Evolutionary conservation across 2,113 vertebrate genomes (phyloP).

Genomic region (Nothobranchius kuhntae): DNA sequence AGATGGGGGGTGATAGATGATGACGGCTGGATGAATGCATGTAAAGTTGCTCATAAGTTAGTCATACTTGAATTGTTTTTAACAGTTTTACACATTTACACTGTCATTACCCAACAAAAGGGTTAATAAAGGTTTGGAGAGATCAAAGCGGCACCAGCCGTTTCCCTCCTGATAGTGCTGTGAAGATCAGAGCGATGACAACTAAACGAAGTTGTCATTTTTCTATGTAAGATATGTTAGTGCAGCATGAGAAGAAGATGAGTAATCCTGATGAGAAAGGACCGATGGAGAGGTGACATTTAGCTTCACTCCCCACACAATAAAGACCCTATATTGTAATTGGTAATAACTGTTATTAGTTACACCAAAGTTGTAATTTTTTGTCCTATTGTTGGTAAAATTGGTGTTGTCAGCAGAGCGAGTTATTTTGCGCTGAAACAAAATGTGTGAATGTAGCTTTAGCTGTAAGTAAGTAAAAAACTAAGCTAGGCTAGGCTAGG

Average conservation of each 20-base stretch:
- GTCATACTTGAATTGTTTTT: background rate
- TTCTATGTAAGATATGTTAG: conserved; percentile 19
- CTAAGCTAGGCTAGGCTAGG: too few relatives aligned
- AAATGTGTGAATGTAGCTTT: conserved; percentile 27
- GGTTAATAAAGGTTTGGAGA: background rate
- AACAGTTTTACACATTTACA: background rate
- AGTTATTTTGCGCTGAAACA: conserved; percentile 31
- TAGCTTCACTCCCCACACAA: conserved; percentile 31
- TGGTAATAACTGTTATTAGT: conserved; percentile 69
- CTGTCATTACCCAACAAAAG: background rate
- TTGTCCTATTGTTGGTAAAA: conserved; percentile 42
- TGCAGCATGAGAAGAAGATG: conserved; percentile 30
- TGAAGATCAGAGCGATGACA: conserved; percentile 27
- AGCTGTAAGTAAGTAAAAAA: conserved; percentile 13
- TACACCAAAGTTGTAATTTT: conserved; percentile 43
- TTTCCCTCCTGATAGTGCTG: background rate
- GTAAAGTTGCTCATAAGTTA: background rate
- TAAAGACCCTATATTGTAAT: conserved; percentile 58
- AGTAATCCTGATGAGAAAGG: conserved; percentile 32
- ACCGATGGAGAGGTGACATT: conserved; percentile 46
- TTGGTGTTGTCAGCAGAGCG: conserved; percentile 40
- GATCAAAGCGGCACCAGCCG: background rate
- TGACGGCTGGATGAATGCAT: conserved; percentile 22
- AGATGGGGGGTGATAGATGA: conserved; percentile 38
- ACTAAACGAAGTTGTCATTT: conserved; percentile 59